Evolutionary conservation across 53 echinoderm and acorn worm genomes (phyloP).

Genomic region (Luidia sarsii): DNA sequence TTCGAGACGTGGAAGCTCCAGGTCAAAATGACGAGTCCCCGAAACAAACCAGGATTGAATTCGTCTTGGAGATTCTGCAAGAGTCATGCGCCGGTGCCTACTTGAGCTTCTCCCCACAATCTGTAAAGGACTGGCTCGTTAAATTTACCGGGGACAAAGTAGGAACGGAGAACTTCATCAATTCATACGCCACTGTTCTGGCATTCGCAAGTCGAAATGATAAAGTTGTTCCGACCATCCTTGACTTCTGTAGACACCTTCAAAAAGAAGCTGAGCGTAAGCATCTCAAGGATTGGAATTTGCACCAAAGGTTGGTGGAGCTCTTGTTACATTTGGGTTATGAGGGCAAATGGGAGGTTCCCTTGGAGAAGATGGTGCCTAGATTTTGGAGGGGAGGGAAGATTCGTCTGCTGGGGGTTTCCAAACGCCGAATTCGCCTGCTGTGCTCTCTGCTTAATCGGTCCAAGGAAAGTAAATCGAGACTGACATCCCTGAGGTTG

Average conservation of each 20-base stretch:
- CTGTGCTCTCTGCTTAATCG: not conserved
- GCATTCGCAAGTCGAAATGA: not conserved
- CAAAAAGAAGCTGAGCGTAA: too few relatives aligned
- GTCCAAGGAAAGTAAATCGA: too few relatives aligned
- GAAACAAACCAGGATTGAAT: not conserved
- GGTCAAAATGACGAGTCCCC: too few relatives aligned
- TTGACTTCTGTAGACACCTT: too few relatives aligned
- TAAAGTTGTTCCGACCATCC: too few relatives aligned
- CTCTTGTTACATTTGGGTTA: not conserved
- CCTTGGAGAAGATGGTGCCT: not conserved
- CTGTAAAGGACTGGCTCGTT: not conserved
- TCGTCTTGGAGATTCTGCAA: not conserved
- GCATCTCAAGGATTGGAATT: too few relatives aligned
- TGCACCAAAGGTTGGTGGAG: not conserved
- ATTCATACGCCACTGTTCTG: not conserved
- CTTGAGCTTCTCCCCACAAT: not conserved
- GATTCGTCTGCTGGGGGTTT: slow-evolving; percentile 6
- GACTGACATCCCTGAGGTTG: not conserved
- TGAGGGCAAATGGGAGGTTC: not conserved
- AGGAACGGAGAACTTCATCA: too few relatives aligned
- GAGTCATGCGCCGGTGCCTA: not conserved
- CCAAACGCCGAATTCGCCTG: not conserved
- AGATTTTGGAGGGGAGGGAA: not conserved
- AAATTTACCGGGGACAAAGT: too few relatives aligned
- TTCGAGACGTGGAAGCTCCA: too few relatives aligned